Percentiles rank a stretch among this genome's conserved stretches.
Conservation (phyloP, 2,797 vertebrate species). For the Sebastes iracundus region DNA sequence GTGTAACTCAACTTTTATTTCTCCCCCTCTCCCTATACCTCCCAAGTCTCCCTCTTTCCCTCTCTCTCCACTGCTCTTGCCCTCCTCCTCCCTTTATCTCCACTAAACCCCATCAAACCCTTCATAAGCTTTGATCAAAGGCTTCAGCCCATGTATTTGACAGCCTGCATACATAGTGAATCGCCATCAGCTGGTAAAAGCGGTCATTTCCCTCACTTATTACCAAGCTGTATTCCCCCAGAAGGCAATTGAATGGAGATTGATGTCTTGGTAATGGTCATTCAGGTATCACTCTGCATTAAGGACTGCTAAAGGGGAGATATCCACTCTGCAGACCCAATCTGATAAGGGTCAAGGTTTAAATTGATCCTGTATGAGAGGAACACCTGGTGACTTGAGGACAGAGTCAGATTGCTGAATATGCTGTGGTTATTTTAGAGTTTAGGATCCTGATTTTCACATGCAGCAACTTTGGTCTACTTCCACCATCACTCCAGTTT, state of each 20-base stretch:
- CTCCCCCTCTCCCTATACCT: not conserved
- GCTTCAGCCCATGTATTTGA: constrained; percentile 29
- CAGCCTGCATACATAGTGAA: constrained; percentile 61
- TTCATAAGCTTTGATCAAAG: constrained; percentile 53
- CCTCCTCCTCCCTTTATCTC: constrained; percentile 6
- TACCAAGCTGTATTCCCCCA: constrained; percentile 35
- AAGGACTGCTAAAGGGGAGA: constrained; percentile 31
- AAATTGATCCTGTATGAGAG: constrained; percentile 26
- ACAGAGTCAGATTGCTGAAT: constrained; percentile 9
- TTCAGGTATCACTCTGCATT: constrained; percentile 53
- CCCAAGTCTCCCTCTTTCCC: not conserved
- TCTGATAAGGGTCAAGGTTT: constrained; percentile 46
- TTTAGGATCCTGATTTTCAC: not conserved
- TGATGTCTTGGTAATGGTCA: constrained; percentile 64
- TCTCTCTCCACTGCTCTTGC: not conserved
- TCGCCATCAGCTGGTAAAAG: constrained; percentile 50
- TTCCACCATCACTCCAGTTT: not conserved
- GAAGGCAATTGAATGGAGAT: constrained; percentile 59
- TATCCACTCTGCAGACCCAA: constrained; percentile 19
- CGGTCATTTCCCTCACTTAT: constrained; percentile 55
- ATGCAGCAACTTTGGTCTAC: not conserved
- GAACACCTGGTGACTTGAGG: constrained; percentile 29
- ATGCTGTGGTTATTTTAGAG: not conserved
- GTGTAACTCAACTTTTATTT: not conserved
- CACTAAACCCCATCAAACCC: constrained; percentile 40